phyloP scores from a whole-genome alignment of 2,797 vertebrate species.

The Ptychobarbus kaznakovi region DNA sequence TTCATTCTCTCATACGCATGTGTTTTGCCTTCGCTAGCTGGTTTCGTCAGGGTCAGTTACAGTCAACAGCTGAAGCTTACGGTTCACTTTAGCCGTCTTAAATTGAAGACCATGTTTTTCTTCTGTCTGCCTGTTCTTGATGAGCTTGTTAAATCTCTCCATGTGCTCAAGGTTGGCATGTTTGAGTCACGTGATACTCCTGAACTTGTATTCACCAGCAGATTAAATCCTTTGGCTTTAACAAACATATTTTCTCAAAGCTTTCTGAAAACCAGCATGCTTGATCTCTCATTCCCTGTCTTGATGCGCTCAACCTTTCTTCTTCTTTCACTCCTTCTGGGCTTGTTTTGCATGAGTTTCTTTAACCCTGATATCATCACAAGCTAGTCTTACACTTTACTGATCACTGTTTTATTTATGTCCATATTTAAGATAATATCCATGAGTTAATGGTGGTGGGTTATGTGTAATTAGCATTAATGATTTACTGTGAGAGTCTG shows the following conservation, averaged over 20 bases:
- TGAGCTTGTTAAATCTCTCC: background rate
- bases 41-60: conserved; percentile 68
- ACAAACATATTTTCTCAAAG: background rate
- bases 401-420: background rate
- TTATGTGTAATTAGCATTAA: conserved; percentile 7
- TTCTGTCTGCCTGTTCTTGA: background rate
- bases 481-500: conserved; percentile 1
- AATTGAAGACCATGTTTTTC: background rate
- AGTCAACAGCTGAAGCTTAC: background rate
- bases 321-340: background rate
- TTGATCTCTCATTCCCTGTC: background rate
- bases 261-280: conserved; percentile 5
- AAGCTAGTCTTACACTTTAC: background rate
- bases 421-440: background rate
- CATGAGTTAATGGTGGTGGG: background rate
- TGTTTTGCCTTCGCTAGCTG: conserved; percentile 16
- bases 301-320: background rate
- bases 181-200: background rate
- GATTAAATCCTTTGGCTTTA: background rate
- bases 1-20: background rate
- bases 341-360: background rate
- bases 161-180: conserved; percentile 1
- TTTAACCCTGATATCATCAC: background rate
- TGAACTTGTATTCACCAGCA: background rate
- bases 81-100: background rate